Percentiles rank a stretch among this genome's conserved stretches.
These are phyloP conservation scores for Coracias cyanogaster DNA, from an alignment of 2,797 vertebrate genomes.

Conservation along the genomic window DNA sequence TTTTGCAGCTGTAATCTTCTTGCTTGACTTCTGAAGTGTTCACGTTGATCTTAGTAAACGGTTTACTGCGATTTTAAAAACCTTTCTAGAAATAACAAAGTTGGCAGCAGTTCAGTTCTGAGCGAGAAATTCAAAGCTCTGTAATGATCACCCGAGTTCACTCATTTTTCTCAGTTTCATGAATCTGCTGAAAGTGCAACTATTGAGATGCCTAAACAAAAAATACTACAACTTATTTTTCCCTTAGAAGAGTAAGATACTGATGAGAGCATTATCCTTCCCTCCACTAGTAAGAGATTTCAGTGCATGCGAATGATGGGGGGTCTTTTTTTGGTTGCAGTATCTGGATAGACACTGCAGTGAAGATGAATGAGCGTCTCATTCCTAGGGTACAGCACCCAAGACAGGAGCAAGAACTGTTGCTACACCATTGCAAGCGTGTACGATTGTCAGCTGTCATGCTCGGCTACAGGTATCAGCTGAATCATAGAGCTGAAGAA, in stretches of 20 bases:
- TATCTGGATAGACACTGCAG: not conserved
- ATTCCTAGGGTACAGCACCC: not conserved
- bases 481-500: not conserved
- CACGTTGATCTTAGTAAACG: conserved; percentile 5
- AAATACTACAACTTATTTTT: not conserved
- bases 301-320: not conserved
- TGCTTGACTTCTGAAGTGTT: not conserved
- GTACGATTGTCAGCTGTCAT: not conserved
- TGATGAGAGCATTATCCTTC: not conserved
- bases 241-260: not conserved
- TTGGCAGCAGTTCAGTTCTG: not conserved
- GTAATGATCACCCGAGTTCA: not conserved
- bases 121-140: not conserved
- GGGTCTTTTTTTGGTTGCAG: not conserved
- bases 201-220: not conserved
- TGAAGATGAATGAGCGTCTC: not conserved
- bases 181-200: not conserved
- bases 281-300: too few species aligned
- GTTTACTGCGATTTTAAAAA: conserved; percentile 10
- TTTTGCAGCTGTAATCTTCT: not conserved
- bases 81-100: not conserved
- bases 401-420: not conserved
- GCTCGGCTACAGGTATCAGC: not conserved
- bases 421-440: not conserved
- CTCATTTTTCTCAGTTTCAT: not conserved